phyloP scores from a whole-genome alignment of 2,888 invertebrate genomes.

The Allolobophora icterica region DNA sequence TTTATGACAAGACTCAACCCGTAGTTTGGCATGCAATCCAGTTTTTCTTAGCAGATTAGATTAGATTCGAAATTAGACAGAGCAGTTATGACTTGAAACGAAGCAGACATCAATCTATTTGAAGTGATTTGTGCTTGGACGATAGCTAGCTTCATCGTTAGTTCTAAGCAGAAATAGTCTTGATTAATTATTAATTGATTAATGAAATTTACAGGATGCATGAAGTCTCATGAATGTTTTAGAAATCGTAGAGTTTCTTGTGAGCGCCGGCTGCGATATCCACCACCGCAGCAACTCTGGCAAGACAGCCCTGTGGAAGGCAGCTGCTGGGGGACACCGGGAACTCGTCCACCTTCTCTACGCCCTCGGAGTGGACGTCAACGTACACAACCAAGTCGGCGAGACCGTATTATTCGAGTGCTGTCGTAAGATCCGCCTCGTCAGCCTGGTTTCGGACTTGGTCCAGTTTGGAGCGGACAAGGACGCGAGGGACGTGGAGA shows the following conservation, averaged over 20 bases:
- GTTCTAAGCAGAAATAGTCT: no score
- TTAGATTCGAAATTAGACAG: no score
- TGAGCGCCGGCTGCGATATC: constrained; percentile 26
- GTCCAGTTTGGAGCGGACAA: constrained; percentile 26
- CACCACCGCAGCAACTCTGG: constrained; percentile 38
- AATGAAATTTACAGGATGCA: neutral
- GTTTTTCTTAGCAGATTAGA: no score
- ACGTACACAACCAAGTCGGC: constrained; percentile 36
- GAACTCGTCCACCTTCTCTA: constrained; percentile 34
- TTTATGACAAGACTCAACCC: no score
- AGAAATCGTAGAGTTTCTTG: constrained; percentile 35
- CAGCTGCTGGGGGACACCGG: constrained; percentile 35
- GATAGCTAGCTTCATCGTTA: neutral
- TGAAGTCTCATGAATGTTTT: neutral
- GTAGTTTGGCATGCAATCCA: no score
- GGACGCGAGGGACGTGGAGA: constrained; percentile 32
- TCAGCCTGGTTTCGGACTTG: constrained; percentile 26
- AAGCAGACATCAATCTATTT: neutral
- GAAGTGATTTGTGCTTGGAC: neutral
- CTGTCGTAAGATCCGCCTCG: neutral
- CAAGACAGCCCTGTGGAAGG: constrained; percentile 41
- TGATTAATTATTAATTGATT: neutral
- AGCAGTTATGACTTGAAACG: no score
- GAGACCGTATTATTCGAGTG: constrained; percentile 38
- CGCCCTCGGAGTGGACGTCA: constrained; percentile 28